Percentiles rank a stretch among this genome's conserved stretches.
phyloP scores from a whole-genome alignment of 2,113 vertebrate genomes.

The Riparia riparia region DNA sequence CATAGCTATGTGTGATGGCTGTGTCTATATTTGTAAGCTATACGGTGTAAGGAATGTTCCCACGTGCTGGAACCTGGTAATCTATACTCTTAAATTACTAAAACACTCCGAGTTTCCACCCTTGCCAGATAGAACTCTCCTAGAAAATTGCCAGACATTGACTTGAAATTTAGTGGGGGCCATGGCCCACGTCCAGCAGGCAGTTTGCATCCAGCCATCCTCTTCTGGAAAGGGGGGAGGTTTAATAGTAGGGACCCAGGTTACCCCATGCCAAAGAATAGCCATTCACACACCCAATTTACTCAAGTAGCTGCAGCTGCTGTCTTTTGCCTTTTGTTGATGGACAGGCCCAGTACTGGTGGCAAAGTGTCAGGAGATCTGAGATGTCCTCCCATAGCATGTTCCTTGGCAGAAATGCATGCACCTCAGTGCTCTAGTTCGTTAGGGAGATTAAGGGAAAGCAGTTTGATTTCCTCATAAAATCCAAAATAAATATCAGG shows the following conservation, averaged over 20 bases:
- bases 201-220: neutral
- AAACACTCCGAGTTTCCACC: neutral
- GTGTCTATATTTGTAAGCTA: neutral
- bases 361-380: neutral
- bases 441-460: neutral
- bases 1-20: neutral
- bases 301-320: neutral
- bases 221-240: neutral
- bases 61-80: rapidly evolving
- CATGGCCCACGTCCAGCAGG: neutral
- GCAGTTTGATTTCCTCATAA: neutral
- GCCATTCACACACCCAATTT: neutral
- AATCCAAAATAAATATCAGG: neutral
- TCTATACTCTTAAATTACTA: neutral
- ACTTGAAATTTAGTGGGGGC: neutral
- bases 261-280: rapidly evolving
- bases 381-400: rapidly evolving
- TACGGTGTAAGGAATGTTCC: neutral
- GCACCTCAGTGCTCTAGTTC: neutral
- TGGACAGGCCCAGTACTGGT: neutral
- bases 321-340: neutral
- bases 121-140: neutral
- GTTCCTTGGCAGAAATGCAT: neutral
- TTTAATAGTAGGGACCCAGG: neutral
- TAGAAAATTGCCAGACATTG: neutral